Conservation (phyloP, 2,888 invertebrate species). For the Stratiomys singularior region DNA sequence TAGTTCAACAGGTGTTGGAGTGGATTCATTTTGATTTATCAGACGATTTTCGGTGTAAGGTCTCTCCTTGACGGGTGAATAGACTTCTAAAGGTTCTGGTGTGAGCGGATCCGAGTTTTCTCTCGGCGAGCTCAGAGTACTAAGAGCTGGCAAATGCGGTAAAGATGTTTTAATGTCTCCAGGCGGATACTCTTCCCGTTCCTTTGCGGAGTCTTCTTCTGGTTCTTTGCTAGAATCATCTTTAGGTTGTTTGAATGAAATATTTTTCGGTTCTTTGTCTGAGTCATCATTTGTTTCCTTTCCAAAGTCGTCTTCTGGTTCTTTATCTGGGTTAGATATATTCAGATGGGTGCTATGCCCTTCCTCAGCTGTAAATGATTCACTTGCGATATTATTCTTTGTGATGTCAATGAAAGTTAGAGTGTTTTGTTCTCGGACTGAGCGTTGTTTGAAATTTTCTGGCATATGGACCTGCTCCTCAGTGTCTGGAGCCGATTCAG, state of each 20-base stretch:
- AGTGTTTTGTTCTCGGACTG: slow-evolving; percentile 1
- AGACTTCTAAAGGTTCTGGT: too few relatives aligned
- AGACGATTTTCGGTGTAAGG: too few relatives aligned
- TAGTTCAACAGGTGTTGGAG: not conserved
- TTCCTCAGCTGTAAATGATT: not conserved
- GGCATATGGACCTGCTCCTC: slow-evolving; percentile 16
- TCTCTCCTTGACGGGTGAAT: too few relatives aligned
- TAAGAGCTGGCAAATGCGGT: too few relatives aligned
- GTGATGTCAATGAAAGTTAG: slow-evolving; percentile 1
- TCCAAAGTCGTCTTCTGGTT: not conserved
- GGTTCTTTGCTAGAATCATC: not conserved
- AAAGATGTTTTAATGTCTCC: too few relatives aligned
- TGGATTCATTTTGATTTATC: not conserved
- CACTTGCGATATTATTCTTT: not conserved
- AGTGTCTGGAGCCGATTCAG: not conserved
- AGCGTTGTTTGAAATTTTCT: slow-evolving; percentile 8
- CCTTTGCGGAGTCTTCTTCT: too few relatives aligned
- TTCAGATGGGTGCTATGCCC: too few relatives aligned
- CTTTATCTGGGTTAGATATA: not conserved
- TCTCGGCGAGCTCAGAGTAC: too few relatives aligned
- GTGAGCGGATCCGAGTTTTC: too few relatives aligned
- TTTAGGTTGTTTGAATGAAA: not conserved
- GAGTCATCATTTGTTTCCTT: not conserved
- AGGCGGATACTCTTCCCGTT: too few relatives aligned
- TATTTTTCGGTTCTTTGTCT: too few relatives aligned